phyloP scores from a whole-genome alignment of 2,797 vertebrate genomes.

The Acestrorhynchus altus region DNA sequence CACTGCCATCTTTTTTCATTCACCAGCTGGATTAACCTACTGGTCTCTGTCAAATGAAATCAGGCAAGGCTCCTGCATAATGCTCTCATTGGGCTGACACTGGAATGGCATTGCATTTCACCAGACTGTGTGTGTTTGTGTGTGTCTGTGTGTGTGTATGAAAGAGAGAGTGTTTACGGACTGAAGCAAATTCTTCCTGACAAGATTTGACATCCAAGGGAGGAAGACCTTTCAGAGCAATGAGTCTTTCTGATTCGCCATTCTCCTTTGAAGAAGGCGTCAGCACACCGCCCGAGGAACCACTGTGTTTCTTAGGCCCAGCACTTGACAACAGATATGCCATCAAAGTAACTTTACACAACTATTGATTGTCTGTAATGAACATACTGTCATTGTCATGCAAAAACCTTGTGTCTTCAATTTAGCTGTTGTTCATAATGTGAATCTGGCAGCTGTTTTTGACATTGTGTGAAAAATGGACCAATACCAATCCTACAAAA shows the following conservation, averaged over 20 bases:
- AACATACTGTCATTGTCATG: too few relatives aligned
- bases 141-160: background rate
- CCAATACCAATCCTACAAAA: too few relatives aligned
- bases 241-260: constrained; percentile 20
- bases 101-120: constrained; percentile 18
- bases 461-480: too few relatives aligned
- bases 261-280: constrained; percentile 1
- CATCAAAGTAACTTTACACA: background rate
- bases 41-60: constrained; percentile 55
- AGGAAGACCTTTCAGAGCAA: constrained; percentile 37
- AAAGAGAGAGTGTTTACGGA: constrained; percentile 25
- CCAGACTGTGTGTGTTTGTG: constrained; percentile 1
- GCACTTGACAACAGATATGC: background rate
- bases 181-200: constrained; percentile 44
- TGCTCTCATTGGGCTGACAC: constrained; percentile 39
- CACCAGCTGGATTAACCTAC: constrained; percentile 54
- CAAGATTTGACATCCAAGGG: constrained; percentile 42
- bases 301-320: background rate
- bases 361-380: too few relatives aligned
- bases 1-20: constrained; percentile 45
- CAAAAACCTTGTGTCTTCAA: too few relatives aligned
- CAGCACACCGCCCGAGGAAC: background rate
- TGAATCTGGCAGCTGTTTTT: too few relatives aligned
- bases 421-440: too few relatives aligned
- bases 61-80: constrained; percentile 53